A percentile compares a stretch with the other conserved stretches of the same genome.
Evolutionary conservation across 2,797 vertebrate species (phyloP).

Genomic region (Etheostoma nigrum): DNA sequence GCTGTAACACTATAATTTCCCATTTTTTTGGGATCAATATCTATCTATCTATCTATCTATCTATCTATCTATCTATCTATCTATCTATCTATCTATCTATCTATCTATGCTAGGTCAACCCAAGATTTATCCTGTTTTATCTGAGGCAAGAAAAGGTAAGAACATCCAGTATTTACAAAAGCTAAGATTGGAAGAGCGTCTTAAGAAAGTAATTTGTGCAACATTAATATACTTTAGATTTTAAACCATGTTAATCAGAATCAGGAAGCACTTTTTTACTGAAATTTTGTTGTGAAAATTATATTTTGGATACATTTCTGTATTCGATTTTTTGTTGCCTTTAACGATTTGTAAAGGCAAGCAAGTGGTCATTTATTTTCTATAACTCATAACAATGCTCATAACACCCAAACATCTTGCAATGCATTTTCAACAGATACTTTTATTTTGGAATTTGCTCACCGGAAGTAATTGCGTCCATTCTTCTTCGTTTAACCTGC

Average conservation of each 20-base stretch:
- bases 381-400: neutral
- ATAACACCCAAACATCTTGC: no score
- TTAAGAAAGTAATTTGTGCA: neutral
- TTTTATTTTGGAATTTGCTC: constrained; percentile 49
- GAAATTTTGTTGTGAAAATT: no score
- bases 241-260: no score
- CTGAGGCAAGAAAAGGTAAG: neutral
- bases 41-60: no score
- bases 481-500: neutral
- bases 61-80: no score
- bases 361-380: neutral
- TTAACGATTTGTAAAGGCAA: neutral
- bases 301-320: accelerated
- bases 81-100: no score
- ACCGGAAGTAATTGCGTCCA: constrained; percentile 17
- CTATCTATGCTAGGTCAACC: neutral
- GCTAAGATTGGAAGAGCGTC: neutral
- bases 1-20: no score
- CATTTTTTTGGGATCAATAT: no score
- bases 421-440: accelerated
- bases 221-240: neutral
- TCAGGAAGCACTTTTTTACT: no score
- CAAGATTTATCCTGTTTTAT: neutral
- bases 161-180: neutral
- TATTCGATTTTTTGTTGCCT: neutral